Base-by-base conservation (phyloP, 2,888 invertebrate species). In the Lypha dubia region DNA sequence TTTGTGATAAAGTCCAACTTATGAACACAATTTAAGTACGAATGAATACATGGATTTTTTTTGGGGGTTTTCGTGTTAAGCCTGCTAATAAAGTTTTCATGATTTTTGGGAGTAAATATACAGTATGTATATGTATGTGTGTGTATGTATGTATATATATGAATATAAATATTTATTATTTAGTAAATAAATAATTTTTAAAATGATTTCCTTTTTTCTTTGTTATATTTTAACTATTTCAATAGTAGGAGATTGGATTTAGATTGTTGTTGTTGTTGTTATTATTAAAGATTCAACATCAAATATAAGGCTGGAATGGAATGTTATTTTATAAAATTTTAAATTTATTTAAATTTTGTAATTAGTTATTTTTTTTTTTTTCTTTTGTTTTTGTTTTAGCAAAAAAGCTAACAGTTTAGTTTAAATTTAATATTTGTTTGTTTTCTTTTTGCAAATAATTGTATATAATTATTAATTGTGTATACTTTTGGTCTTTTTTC, bases 221-320 rank as follows among this genome's bases (percentile, higher is more conserved):
- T 73, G 3, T 82, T 63, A 49, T 71, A 56, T 76, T 82, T 82
- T n/a, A 63, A 49, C 22, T 65, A 65, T 77, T 77, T 71, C 15
- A 58, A 65, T 35, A 44, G 60, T 65, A 58, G 46, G 24, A 49
- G 22, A 24, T 35, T 46, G 71, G 53, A 44, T 62, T 80, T 79
- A 1, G 51, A 51, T 24, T n/a, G 51, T 58, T 49, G 38, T 62
- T 51, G 1, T 60, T 74, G 51, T 82, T 22, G 28, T 62, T 41
- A 32, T 51, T 71, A 35, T 71, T 80, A 28, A 62, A 56, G 51
- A 60, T 68, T 84, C 41, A 84, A 84, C 84, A 84, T 84, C 81
- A 74, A 84, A 74, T 77, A 77, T 84, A 84, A 84, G 84, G 84
- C 84, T 84, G 81, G 81, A 84, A 84, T 84, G 84, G 81, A 84